These are phyloP conservation scores for Drosophila picticornis DNA, from an alignment of 2,888 invertebrate genomes.

Conservation along the genomic window DNA sequence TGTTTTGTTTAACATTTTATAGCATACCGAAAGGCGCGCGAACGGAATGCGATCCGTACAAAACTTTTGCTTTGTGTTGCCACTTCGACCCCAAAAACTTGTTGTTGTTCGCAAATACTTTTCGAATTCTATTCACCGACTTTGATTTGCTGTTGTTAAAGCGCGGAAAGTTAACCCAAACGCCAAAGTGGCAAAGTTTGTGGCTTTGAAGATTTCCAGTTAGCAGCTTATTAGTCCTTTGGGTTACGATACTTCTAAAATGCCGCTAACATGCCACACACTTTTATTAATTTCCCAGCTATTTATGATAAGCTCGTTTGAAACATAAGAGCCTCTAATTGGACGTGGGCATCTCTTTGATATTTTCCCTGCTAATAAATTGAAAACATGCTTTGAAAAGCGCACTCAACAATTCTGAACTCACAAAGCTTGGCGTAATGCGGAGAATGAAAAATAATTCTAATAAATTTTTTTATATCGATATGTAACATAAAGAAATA, in stretches of 20 bases:
- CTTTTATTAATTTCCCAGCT: slow-evolving; percentile 4
- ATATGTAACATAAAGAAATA: no score
- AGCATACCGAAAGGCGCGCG: slow-evolving; percentile 53
- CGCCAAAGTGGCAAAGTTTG: slow-evolving; percentile 48
- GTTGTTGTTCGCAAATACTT: slow-evolving; percentile 49
- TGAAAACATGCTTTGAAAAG: slow-evolving; percentile 1
- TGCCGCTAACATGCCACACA: slow-evolving; percentile 45
- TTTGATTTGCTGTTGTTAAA: slow-evolving; percentile 49
- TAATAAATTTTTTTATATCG: background rate
- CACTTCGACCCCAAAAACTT: slow-evolving; percentile 38
- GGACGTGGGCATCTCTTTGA: slow-evolving; percentile 27
- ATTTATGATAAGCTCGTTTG: slow-evolving; percentile 6
- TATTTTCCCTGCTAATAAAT: slow-evolving; percentile 27
- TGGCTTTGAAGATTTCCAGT: slow-evolving; percentile 53
- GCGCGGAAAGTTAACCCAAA: slow-evolving; percentile 17
- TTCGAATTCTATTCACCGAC: slow-evolving; percentile 46
- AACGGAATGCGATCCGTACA: slow-evolving; percentile 47
- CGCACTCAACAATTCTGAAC: background rate
- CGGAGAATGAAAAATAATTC: background rate
- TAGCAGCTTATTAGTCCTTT: slow-evolving; percentile 2
- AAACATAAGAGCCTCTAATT: slow-evolving; percentile 12
- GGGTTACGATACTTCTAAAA: slow-evolving; percentile 26
- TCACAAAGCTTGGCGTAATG: background rate
- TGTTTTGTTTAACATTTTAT: slow-evolving; percentile 55
- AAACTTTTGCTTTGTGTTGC: slow-evolving; percentile 54